These are phyloP conservation scores for Scotopteryx bipunctaria DNA, from an alignment of 2,888 invertebrate species.

Conservation along the genomic window DNA sequence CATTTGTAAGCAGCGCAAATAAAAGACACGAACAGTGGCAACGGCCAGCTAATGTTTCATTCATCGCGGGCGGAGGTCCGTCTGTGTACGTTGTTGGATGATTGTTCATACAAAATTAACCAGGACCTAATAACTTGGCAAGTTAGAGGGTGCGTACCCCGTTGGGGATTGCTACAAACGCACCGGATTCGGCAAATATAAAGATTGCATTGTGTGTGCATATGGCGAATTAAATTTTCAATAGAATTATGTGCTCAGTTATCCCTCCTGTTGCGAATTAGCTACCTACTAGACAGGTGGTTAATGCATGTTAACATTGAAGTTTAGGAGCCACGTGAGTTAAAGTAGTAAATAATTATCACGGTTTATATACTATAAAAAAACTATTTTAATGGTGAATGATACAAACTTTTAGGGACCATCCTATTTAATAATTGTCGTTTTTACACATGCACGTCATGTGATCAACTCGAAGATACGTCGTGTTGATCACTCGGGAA, in stretches of 20 bases:
- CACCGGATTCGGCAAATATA: slow-evolving; percentile 29
- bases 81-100: slow-evolving; percentile 59
- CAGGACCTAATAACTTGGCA: slow-evolving; percentile 53
- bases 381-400: too few relatives aligned
- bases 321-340: background rate
- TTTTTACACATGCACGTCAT: too few relatives aligned
- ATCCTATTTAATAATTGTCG: too few relatives aligned
- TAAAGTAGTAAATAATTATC: too few relatives aligned
- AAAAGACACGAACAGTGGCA: slow-evolving; percentile 36
- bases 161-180: slow-evolving; percentile 37
- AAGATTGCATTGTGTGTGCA: slow-evolving; percentile 43
- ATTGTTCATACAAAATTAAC: slow-evolving; percentile 79
- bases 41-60: slow-evolving; percentile 67
- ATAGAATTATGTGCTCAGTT: slow-evolving; percentile 32
- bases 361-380: too few relatives aligned
- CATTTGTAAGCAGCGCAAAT: slow-evolving; percentile 18
- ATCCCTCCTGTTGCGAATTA: slow-evolving; percentile 5
- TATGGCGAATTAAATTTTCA: slow-evolving; percentile 46
- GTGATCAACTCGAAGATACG: too few relatives aligned
- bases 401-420: too few relatives aligned
- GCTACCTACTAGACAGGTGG: too few relatives aligned
- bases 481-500: too few relatives aligned
- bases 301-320: background rate
- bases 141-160: slow-evolving; percentile 45
- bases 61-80: slow-evolving; percentile 55